These are phyloP conservation scores for Leucoraja erinaceus DNA, from an alignment of 2,113 vertebrate genomes.

Conservation along the genomic window DNA sequence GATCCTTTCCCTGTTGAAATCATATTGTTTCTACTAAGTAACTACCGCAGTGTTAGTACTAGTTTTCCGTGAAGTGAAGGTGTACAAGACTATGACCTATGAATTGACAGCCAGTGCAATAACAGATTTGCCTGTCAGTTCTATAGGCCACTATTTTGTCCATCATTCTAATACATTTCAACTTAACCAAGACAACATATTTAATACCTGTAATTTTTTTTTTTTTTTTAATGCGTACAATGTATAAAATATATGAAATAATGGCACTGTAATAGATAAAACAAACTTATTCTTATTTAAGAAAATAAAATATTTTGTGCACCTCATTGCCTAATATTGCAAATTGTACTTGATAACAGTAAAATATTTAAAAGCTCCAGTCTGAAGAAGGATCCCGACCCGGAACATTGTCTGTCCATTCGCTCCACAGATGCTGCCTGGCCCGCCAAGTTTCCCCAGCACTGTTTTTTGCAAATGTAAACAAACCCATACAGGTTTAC, in stretches of 20 bases:
- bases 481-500: neutral
- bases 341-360: neutral
- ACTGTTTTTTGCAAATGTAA: too few species aligned
- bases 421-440: too few species aligned
- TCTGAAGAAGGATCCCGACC: too few species aligned
- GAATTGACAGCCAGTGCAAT: slow-evolving; percentile 63
- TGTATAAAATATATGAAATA: neutral
- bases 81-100: slow-evolving; percentile 71
- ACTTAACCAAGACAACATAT: neutral
- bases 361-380: neutral
- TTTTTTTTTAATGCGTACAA: neutral
- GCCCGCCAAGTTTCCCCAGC: too few species aligned
- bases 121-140: slow-evolving; percentile 64
- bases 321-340: neutral
- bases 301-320: neutral
- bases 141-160: slow-evolving; percentile 68
- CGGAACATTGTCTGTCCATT: too few species aligned
- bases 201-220: neutral
- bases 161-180: slow-evolving; percentile 17
- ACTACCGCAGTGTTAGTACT: neutral
- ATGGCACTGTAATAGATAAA: slow-evolving; percentile 4
- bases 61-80: slow-evolving; percentile 39
- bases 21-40: neutral
- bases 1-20: slow-evolving; percentile 15
- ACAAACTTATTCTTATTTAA: neutral